A percentile compares a stretch with the other conserved stretches of the same genome.
phyloP scores from a whole-genome alignment of 2,888 invertebrate species.

The Ormyrus rosae region DNA sequence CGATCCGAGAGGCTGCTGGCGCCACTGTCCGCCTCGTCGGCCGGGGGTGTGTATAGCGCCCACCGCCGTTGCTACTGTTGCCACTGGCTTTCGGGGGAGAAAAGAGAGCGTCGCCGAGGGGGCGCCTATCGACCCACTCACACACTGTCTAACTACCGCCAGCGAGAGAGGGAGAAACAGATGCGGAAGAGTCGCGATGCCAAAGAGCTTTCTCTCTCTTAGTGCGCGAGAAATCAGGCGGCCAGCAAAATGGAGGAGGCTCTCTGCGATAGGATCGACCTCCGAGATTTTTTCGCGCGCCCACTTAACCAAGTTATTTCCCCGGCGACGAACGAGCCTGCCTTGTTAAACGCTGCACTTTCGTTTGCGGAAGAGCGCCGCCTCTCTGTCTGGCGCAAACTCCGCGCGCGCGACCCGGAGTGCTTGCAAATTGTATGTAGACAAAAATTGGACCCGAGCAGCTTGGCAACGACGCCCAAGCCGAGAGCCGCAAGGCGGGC shows the following conservation, averaged over 20 bases:
- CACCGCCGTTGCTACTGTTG: conserved; percentile 6
- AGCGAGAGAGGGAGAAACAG: conserved; percentile 16
- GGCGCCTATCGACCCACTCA: conserved; percentile 67
- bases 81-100: conserved; percentile 35
- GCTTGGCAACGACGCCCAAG: too few relatives aligned
- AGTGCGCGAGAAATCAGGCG: background rate
- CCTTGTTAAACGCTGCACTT: conserved; percentile 34
- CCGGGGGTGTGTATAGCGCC: background rate
- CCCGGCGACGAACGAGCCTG: background rate
- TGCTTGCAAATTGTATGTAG: conserved; percentile 12
- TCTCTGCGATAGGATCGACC: too few relatives aligned
- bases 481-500: too few relatives aligned
- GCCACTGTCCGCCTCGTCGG: background rate
- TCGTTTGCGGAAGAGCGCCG: conserved; percentile 1
- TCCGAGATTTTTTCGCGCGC: too few relatives aligned
- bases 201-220: background rate
- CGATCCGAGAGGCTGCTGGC: background rate
- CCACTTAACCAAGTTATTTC: background rate
- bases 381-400: background rate
- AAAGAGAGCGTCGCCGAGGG: conserved; percentile 61
- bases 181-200: too few relatives aligned
- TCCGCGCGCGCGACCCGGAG: background rate
- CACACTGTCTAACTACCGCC: conserved; percentile 57
- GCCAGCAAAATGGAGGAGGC: background rate
- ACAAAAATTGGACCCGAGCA: conserved; percentile 1